Evolutionary conservation across 2,113 vertebrate species (phyloP), one percentile per base, ranked within the genome.

Genomic region (Xenopus borealis): DNA sequence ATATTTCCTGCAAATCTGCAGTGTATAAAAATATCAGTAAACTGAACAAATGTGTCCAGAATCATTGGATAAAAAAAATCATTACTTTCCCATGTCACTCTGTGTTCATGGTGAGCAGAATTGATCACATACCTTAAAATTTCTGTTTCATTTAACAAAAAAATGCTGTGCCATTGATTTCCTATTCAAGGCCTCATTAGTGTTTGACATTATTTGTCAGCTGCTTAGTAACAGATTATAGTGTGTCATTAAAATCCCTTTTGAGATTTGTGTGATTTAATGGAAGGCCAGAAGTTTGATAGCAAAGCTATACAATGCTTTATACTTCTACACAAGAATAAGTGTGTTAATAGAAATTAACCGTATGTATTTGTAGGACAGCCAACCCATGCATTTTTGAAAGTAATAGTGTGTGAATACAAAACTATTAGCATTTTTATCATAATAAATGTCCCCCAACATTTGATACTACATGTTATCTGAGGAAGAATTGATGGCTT

Each of bases 141-240:
- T 82, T 19, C 72, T 52, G 73, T 47, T 84, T 65, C 40, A 73
- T 73, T 20, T 80, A n/a, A 53, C 75, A 64, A 58, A 17, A 45
- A 69, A 3, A 69, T 67, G 75, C 62, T 79, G 69, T 30, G 71
- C 44, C 77, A 84, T 85, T 82, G 71, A 84, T 88, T 89, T 88
- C 73, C 71, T 84, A 10, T 79, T 65, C 70, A 69, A 69, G 71
- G 14, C 61, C 55, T 83, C 17, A 71, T 83, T 86, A 79, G 64
- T 66, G 78, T 81, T 78, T 81, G 80, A 79, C 17, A 23, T 50
- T 61, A 79, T 84, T 83, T 85, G 78, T 79, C 62, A 74, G 52
- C 58, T 82, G 74, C 65, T 82, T 84, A 70, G 72, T 87, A 80
- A 77, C 73, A 66, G 27, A 61, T 82, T 72, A 82, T 23, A 69